Percentiles rank a stretch among this genome's conserved stretches.
Evolutionary conservation across 2,888 invertebrate genomes (phyloP).

Genomic region (Agonopterix alstromeriana): DNA sequence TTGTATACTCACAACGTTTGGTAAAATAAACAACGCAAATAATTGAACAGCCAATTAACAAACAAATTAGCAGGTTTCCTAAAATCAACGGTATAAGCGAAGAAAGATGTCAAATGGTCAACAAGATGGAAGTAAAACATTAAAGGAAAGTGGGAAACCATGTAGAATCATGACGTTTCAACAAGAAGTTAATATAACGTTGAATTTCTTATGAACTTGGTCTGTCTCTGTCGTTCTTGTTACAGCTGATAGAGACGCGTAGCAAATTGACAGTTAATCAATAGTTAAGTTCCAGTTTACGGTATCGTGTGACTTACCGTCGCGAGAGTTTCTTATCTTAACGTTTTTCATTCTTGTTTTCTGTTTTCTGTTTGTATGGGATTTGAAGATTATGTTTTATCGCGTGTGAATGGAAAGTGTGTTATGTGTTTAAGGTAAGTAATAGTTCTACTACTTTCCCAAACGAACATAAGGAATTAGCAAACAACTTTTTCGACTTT

Average conservation of each 20-base stretch:
- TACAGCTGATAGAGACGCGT: background rate
- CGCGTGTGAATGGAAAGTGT: no score
- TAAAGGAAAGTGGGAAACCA: background rate
- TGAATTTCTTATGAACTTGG: constrained; percentile 3
- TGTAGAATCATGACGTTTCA: background rate
- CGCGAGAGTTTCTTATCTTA: constrained; percentile 27
- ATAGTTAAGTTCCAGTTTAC: constrained; percentile 5
- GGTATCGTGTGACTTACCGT: constrained; percentile 8
- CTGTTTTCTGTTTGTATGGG: constrained; percentile 35
- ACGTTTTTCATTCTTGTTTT: constrained; percentile 41
- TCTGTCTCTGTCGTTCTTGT: background rate
- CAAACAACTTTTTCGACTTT: no score
- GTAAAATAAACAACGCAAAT: no score
- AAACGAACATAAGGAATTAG: no score
- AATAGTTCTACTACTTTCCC: no score
- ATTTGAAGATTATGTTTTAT: no score
- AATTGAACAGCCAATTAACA: no score
- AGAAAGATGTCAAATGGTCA: background rate
- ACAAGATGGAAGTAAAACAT: background rate
- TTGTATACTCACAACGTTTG: no score
- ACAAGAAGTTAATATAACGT: background rate
- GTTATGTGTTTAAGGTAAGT: no score
- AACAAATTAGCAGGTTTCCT: no score
- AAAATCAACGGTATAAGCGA: no score
- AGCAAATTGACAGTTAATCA: constrained; percentile 3